Base-by-base conservation (phyloP, 2,888 invertebrate genomes). In the Xanthia icteritia region DNA sequence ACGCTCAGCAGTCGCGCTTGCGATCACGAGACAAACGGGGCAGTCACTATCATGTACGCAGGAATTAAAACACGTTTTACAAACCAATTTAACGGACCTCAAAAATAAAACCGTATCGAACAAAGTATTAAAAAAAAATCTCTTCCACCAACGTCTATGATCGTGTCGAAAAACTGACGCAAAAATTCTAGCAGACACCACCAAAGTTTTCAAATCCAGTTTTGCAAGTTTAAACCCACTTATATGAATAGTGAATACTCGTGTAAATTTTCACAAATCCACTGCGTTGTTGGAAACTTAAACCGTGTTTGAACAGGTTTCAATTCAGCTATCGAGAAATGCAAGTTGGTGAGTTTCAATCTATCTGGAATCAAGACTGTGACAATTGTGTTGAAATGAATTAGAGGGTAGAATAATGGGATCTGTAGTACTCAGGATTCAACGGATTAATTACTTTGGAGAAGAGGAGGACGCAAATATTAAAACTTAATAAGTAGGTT, bases 181-280 rank as follows among this genome's bases (percentile, higher is more conserved):
- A 79, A 85, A 89, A 87, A 85, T 87, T 86, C 73, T 66, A 79
- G 58, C 76, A 84, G 84, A 81, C 84, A 77, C 72, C 67, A 85
- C 64, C n/a, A 84, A 90, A 87, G 85, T 90, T 89, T 82, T 71
- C 42, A 83, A 92, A 91, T 89, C 84, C 83, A 86, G 85, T 90
- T 89, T 82, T 76, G 69, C 76, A 89, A 91, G 89, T 90, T 89
- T 89, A 85, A 87, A 91, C 89, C 88, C 84, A 88, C 88, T 90
- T 88, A 88, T 88, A 88, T 88, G 86, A 90, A 90, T 88, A 83
- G 88, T 79, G 87, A 83, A 88, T 86, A 85, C 85, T 86, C 78
- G 83, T 86, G 88, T 89, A 84, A 88, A 87, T 89, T 90, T 86
- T 85, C 87, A 88, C 86, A 88, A 85, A 89, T 85, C 76, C 85